These are phyloP conservation scores for Parasteatoda lunata DNA, from an alignment of 2,888 invertebrate species.

Conservation along the genomic window DNA sequence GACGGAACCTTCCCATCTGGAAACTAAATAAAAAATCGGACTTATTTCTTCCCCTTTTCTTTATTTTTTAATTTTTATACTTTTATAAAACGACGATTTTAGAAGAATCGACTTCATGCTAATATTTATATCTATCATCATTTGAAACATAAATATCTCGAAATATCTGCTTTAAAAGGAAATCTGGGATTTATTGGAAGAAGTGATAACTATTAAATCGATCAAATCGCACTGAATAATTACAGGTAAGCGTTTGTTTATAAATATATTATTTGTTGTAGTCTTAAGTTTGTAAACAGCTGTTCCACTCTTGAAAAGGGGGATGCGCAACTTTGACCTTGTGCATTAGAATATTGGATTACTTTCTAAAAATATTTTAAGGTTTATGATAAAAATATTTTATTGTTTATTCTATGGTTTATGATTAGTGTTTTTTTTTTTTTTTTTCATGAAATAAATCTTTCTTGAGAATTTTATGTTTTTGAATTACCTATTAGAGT, in stretches of 20 bases:
- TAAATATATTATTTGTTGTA: conserved; percentile 1
- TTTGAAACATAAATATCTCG: conserved; percentile 11
- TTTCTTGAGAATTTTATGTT: no score
- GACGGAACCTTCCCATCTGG: conserved; percentile 33
- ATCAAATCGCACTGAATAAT: conserved; percentile 28
- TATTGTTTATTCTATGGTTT: no score
- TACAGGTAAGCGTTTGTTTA: conserved; percentile 34
- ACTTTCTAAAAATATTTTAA: background rate
- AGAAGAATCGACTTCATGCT: conserved; percentile 21
- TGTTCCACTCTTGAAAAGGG: conserved; percentile 46
- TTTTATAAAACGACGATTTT: conserved; percentile 37
- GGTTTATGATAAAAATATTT: background rate
- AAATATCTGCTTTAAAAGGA: conserved; percentile 20
- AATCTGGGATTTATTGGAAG: conserved; percentile 28
- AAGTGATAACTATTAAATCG: conserved; percentile 9
- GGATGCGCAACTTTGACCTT: conserved; percentile 9
- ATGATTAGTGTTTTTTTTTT: no score
- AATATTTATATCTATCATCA: conserved; percentile 47
- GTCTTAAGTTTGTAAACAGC: conserved; percentile 45
- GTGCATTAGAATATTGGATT: background rate
- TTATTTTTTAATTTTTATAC: conserved; percentile 64
- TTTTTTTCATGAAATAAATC: no score
- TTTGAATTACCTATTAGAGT: no score
- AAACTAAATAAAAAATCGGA: conserved; percentile 15
- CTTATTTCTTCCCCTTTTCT: conserved; percentile 27